Base-by-base conservation (phyloP, 2,113 vertebrate species). In the Rhinolophus sinicus region DNA sequence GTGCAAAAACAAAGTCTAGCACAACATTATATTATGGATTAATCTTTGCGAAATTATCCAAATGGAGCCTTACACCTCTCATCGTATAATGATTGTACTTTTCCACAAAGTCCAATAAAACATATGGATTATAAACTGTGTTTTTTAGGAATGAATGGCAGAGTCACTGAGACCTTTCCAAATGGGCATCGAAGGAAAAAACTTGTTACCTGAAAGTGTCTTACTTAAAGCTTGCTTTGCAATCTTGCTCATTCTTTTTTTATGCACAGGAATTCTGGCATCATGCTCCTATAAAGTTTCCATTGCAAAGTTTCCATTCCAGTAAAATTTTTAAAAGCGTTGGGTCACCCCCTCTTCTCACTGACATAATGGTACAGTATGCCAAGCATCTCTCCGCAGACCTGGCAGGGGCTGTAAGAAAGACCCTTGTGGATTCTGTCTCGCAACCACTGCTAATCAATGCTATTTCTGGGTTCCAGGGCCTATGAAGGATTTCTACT, bases 261-360 rank as follows among this genome's bases (percentile, higher is more conserved):
- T 65, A 16, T 38, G 12, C 47, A 7, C 14, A 13, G 35, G 22
- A 16, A 78, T 58, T 50, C 28, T 26, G 18, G 15, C 60, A 14
- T 64, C 26, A 64, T 11, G 12, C 24, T 30, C 30, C 60, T 11
- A 64, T 64, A 64, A 73, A 26, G 7, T 89, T 89, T 60, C 12
- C 24, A 78, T 24, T 50, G 30, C 30, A 64, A 73, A 26, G 5
- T 89, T 89, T 60, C 12, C 24, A 78, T 24, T 58, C 4, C 15
- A 24, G 44, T 56, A 33, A 47, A 35, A 52, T 33, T 62, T 60
- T 28, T 54, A 33, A 72, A 65, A 75, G 5, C 12, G 1, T 64
- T 38, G 6, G 21, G 47, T 30, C 1, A 5, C 2, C 2, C 4
- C 8, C 19, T 44, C 30, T 11, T 62, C n/a, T 76, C 35, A 2